Evolutionary conservation across 2,797 vertebrate genomes (phyloP).

Genomic region (Pristis pectinata): DNA sequence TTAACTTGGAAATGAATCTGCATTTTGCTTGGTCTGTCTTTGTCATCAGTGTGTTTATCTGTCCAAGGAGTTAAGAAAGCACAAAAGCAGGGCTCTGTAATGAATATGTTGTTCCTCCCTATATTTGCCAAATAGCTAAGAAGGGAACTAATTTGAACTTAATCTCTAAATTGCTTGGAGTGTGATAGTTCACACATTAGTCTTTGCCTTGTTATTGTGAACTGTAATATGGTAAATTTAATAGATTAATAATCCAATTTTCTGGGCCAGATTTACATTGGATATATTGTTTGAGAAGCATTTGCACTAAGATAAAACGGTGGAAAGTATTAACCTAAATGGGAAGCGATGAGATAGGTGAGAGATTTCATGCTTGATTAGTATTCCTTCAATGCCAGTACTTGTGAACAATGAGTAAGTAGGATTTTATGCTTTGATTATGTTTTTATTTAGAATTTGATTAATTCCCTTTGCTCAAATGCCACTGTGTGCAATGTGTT

Average conservation of each 20-base stretch:
- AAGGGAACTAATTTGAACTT: background rate
- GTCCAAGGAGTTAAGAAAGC: background rate
- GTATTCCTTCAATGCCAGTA: background rate
- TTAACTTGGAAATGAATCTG: background rate
- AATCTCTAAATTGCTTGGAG: too few species aligned
- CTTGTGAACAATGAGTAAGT: background rate
- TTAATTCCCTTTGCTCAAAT: background rate
- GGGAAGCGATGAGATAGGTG: background rate
- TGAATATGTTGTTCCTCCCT: background rate
- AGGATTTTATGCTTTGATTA: background rate
- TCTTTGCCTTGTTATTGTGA: background rate
- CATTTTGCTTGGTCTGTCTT: background rate
- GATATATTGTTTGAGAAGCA: background rate
- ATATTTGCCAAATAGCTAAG: background rate
- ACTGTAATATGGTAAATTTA: background rate
- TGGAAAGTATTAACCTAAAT: background rate
- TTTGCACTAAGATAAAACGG: background rate
- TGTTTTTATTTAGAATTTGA: background rate
- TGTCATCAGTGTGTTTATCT: background rate
- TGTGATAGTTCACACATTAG: background rate
- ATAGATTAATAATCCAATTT: slow-evolving; percentile 7
- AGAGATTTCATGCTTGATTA: slow-evolving; percentile 5
- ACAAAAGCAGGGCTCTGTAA: background rate
- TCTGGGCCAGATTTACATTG: background rate
- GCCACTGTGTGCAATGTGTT: background rate